Base-by-base conservation (phyloP, 2,113 vertebrate genomes). In the Salminus brasiliensis region DNA sequence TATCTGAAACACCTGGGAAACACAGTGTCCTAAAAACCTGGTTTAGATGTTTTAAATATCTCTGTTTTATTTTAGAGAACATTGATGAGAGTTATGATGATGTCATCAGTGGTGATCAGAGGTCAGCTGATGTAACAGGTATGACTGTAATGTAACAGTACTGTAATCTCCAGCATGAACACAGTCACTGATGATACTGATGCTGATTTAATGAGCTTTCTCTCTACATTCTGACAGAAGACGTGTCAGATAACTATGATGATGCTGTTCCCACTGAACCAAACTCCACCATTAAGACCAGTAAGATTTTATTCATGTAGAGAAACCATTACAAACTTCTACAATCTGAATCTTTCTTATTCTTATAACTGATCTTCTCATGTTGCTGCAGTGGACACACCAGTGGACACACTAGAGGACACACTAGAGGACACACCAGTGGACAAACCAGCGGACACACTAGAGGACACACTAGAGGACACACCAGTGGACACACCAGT, bases 171-270 rank as follows among this genome's bases (percentile, higher is more conserved):
- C 57, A 12, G 53, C 29, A 57, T 36, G 5, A 53, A 23, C 52
- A 55, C 21, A 39, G 12, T 59, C 52, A 6, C 30, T 59, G 6
- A 39, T 9, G 52, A 59, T 57, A 34, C 32, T n/a, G n/a, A n/a
- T n/a, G n/a, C n/a, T n/a, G n/a, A n/a, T n/a, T n/a, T n/a, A n/a
- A n/a, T n/a, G n/a, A n/a, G n/a, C 32, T 39, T 32, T 23, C 7
- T 72, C 15, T 55, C 11, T 76, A 5, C 16, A 25, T 65, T 47
- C 65, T 15, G 12, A 62, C 65, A 78, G 80, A 82, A 67, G 52
- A 77, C 25, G 43, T 7, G 1, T 34, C 43, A 23, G 73, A 81
- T 49, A 45, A 32, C 29, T 82, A 78, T 78, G 69, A 77, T 72
- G 69, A 82, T 43, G 75, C 66, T n/a, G 36, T 78, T 41, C n/a